These are phyloP conservation scores for Diplazon laetatorius DNA, from an alignment of 2,888 invertebrate species.

Conservation along the genomic window DNA sequence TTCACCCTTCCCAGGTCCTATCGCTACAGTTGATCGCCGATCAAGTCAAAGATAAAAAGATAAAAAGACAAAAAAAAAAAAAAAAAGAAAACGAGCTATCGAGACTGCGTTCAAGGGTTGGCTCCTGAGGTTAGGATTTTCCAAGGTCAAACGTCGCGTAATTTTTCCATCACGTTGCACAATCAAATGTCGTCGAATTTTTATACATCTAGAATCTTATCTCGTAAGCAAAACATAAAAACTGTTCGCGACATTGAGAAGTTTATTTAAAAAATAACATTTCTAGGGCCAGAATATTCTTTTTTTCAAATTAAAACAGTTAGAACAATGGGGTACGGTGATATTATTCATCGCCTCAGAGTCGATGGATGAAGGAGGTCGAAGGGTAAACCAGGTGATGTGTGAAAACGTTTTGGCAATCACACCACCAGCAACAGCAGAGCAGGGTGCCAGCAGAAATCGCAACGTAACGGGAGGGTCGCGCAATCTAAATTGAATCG, in stretches of 20 bases:
- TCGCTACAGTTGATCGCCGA: constrained; percentile 47
- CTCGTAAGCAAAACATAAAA: no score
- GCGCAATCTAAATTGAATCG: constrained; percentile 70
- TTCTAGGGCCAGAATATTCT: no score
- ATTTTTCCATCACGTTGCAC: neutral
- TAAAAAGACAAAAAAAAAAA: no score
- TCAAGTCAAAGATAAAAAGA: constrained; percentile 27
- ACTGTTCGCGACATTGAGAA: no score
- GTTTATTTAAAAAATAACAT: no score
- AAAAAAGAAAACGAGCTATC: no score
- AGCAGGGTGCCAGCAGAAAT: constrained; percentile 40
- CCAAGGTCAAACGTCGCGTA: neutral
- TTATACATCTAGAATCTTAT: no score
- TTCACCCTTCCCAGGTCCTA: no score
- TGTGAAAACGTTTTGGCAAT: constrained; percentile 19
- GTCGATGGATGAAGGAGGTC: constrained; percentile 47
- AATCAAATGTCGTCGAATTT: constrained; percentile 19
- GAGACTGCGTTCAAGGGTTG: no score
- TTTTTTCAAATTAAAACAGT: no score
- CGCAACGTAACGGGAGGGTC: constrained; percentile 58
- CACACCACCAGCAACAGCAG: constrained; percentile 17
- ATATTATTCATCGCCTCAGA: constrained; percentile 47
- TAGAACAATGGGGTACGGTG: constrained; percentile 19
- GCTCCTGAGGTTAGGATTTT: constrained; percentile 1
- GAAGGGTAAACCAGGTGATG: constrained; percentile 25